phyloP scores from a whole-genome alignment of 2,888 invertebrate species.

The Zele albiditarsus region DNA sequence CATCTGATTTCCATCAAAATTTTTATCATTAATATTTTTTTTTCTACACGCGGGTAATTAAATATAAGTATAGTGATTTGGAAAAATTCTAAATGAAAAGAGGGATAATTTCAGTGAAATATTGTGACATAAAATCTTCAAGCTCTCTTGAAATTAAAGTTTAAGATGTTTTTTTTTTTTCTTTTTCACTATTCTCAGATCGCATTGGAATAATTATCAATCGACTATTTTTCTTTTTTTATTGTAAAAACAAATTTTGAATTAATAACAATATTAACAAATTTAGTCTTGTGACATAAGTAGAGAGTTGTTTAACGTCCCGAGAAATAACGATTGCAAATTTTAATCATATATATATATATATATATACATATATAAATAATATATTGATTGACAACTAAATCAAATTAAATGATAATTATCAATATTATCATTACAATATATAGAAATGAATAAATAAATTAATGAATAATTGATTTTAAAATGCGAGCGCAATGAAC shows the following conservation, averaged over 20 bases:
- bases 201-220: neutral
- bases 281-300: neutral
- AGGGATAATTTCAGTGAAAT: neutral
- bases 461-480: neutral
- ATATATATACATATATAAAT: slow-evolving; percentile 4
- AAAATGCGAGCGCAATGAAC: neutral
- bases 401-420: slow-evolving; percentile 14
- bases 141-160: neutral
- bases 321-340: neutral
- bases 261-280: neutral
- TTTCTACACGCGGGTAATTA: neutral
- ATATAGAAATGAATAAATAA: neutral
- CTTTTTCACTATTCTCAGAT: neutral
- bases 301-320: slow-evolving; percentile 3
- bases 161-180: neutral
- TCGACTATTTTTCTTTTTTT: neutral
- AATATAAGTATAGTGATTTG: neutral
- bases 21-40: neutral
- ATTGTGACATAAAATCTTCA: neutral
- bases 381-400: slow-evolving; percentile 12
- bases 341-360: neutral
- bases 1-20: neutral
- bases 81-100: neutral
- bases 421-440: slow-evolving; percentile 5
- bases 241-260: neutral